phyloP scores from a whole-genome alignment of 2,797 vertebrate genomes.

The Fringilla coelebs region DNA sequence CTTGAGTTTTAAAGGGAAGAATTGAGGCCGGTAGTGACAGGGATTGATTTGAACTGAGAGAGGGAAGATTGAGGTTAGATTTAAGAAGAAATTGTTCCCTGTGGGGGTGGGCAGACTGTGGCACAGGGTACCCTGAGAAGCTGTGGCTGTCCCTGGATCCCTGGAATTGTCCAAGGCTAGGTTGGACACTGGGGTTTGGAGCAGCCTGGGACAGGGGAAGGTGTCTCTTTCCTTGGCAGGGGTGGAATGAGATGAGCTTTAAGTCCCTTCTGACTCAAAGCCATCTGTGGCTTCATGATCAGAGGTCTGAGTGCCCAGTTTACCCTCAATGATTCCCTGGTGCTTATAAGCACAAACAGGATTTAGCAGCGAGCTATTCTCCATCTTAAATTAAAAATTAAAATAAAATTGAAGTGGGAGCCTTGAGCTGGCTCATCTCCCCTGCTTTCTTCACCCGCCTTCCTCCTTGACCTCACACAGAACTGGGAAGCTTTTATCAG shows the following conservation, averaged over 20 bases:
- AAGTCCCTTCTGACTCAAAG: background rate
- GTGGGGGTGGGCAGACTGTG: rapidly evolving
- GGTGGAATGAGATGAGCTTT: background rate
- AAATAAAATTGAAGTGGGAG: background rate
- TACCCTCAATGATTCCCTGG: background rate
- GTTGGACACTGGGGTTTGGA: background rate
- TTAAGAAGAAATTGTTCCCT: background rate
- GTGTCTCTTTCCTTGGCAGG: background rate
- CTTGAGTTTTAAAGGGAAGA: background rate
- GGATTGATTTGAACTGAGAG: background rate
- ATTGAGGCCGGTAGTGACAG: background rate
- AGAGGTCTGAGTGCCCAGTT: background rate
- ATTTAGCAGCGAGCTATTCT: background rate
- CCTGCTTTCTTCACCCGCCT: background rate
- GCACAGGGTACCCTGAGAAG: background rate
- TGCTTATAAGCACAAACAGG: background rate
- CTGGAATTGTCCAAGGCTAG: background rate
- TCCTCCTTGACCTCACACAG: background rate
- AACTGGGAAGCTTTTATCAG: background rate
- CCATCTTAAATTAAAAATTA: background rate
- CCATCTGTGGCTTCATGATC: background rate
- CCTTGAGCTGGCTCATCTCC: background rate
- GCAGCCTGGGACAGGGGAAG: background rate
- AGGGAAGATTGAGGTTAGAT: background rate
- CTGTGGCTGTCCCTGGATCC: background rate